Evolutionary conservation across 2,888 invertebrate genomes (phyloP), one percentile per base, ranked within the genome.

Genomic region (Panzeria rudis): DNA sequence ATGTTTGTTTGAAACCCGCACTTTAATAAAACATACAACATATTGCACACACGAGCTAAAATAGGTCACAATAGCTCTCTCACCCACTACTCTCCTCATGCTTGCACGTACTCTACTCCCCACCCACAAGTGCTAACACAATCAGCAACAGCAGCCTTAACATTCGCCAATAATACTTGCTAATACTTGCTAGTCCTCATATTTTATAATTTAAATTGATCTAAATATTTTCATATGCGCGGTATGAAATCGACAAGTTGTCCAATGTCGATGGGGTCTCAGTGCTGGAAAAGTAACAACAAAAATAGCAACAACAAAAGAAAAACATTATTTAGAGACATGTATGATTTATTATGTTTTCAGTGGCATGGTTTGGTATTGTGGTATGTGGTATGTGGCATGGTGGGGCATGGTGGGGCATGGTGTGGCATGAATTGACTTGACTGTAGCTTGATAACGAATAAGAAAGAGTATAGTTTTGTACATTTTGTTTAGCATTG

Each of bases 341-440:
- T 59, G 69, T 72, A 76, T 84, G 84, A 84, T 84, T 84, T 84
- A 84, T 84, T 66, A 71, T 71, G 52, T 80, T 76, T 84, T 64
- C 47, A 61, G 66, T 84, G 52, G 72, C 68, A 72, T 29, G 50
- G 29, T 41, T 52, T 54, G 47, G 5, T 61, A 32, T 41, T 44
- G 66, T 84, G 52, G 72, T 62, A 72, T 29, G 50, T 23, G n/a
- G n/a, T 25, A 13, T 52, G 68, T 35, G 72, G 64, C 25, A 81
- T 59, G 56, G 68, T 56, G 64, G 17, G 29, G 35, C 17, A 54
- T 44, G 35, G 44, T 9, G 32, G 50, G 32, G 56, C 54, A 59
- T 59, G 56, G 52, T 29, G 47, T 50, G 20, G 23, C 47, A 73
- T 73, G 47, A 0, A 47, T 35, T 75, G 64, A 9, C 29, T 75